Percentiles rank a stretch among this genome's conserved stretches.
Conservation (phyloP, 2,888 invertebrate species). For the Euphydryas editha region DNA sequence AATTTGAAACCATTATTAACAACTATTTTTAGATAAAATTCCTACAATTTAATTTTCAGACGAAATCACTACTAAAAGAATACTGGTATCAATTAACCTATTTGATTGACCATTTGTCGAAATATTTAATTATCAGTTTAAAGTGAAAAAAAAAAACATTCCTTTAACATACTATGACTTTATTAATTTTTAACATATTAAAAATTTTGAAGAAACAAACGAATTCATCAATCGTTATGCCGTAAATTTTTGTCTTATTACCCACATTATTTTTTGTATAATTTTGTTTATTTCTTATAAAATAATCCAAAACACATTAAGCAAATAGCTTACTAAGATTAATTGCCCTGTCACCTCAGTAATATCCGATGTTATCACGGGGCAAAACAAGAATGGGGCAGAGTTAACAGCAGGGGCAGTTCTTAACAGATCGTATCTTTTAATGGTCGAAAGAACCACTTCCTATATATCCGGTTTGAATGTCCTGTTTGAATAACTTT, state of each 20-base stretch:
- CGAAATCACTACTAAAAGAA: no score
- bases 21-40: no score
- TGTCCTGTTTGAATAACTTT: constrained; percentile 25
- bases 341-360: constrained; percentile 19
- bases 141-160: no score
- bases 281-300: background rate
- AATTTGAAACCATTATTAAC: no score
- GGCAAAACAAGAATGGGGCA: constrained; percentile 14
- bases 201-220: no score
- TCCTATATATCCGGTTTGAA: constrained; percentile 19
- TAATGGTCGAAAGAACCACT: constrained; percentile 27
- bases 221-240: no score
- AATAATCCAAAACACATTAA: background rate
- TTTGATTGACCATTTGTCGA: no score
- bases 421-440: constrained; percentile 25
- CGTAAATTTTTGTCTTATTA: background rate
- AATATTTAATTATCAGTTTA: no score
- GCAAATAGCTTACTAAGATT: constrained; percentile 15
- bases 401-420: background rate
- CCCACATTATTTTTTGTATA: background rate
- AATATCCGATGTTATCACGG: constrained; percentile 23
- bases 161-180: no score
- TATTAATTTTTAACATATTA: no score
- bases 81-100: no score
- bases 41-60: no score